Conservation (phyloP, 2,113 vertebrate species). For the Lycaon pictus region DNA sequence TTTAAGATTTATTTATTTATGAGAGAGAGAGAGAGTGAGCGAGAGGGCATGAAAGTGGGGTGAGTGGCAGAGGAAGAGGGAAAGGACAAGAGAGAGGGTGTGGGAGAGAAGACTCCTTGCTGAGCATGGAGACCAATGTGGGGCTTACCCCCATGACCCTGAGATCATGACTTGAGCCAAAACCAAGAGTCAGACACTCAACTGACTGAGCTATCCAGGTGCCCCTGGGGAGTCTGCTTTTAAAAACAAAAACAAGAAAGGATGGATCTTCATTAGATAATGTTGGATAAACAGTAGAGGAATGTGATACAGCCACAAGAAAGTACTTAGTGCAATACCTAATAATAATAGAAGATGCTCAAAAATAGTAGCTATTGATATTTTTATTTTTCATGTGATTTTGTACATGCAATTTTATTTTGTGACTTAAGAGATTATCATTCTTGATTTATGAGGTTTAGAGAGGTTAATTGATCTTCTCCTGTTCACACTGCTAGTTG, state of each 20-base stretch:
- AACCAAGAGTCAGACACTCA: background rate
- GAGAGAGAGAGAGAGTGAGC: background rate
- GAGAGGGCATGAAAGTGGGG: background rate
- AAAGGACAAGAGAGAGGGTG: background rate
- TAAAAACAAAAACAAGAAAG: background rate
- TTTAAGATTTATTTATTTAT: background rate
- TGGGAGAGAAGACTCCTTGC: background rate
- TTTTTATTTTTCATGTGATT: constrained; percentile 5
- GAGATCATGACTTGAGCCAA: background rate
- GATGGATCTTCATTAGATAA: background rate
- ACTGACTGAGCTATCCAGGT: background rate
- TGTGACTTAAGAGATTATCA: background rate
- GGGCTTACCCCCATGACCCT: background rate
- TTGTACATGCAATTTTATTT: background rate
- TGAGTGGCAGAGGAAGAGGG: background rate
- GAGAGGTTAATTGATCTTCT: background rate
- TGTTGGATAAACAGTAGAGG: background rate
- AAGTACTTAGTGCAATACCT: background rate
- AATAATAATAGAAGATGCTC: background rate
- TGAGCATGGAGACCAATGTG: background rate
- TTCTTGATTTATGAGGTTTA: constrained; percentile 18
- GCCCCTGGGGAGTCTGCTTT: background rate
- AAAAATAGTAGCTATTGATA: background rate
- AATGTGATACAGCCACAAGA: background rate
- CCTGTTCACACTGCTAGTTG: background rate